phyloP scores from a whole-genome alignment of 2,888 invertebrate species.

The Oligia latruncula region DNA sequence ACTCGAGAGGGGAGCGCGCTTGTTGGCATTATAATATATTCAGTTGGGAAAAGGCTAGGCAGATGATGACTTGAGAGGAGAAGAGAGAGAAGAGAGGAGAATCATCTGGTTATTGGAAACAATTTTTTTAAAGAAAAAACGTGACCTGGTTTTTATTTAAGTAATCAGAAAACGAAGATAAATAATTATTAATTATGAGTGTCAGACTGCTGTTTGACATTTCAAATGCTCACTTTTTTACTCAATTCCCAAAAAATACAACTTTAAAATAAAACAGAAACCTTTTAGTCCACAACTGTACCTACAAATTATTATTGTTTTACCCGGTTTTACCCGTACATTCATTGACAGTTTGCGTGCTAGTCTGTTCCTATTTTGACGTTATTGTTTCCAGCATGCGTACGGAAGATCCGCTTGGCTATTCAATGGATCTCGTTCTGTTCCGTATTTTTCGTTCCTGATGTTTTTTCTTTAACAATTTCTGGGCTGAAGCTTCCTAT shows the following conservation, averaged over 20 bases:
- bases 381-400: conserved; percentile 54
- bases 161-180: too few species aligned
- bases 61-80: too few species aligned
- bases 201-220: neutral
- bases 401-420: conserved; percentile 50
- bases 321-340: conserved; percentile 38
- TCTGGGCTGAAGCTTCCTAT: conserved; percentile 5
- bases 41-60: too few species aligned
- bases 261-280: neutral
- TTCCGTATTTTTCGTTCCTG: conserved; percentile 52
- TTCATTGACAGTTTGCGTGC: conserved; percentile 55
- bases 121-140: neutral
- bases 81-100: too few species aligned
- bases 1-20: neutral
- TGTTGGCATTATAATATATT: neutral
- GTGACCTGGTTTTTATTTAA: neutral
- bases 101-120: too few species aligned
- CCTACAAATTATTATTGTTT: conserved; percentile 52
- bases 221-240: neutral
- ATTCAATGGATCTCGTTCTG: conserved; percentile 41
- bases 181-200: neutral
- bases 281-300: conserved; percentile 45
- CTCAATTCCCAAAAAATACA: neutral
- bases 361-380: conserved; percentile 39
- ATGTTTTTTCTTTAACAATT: conserved; percentile 35